Conservation (phyloP, 2,888 invertebrate genomes). For the Calameuta pallipes region DNA sequence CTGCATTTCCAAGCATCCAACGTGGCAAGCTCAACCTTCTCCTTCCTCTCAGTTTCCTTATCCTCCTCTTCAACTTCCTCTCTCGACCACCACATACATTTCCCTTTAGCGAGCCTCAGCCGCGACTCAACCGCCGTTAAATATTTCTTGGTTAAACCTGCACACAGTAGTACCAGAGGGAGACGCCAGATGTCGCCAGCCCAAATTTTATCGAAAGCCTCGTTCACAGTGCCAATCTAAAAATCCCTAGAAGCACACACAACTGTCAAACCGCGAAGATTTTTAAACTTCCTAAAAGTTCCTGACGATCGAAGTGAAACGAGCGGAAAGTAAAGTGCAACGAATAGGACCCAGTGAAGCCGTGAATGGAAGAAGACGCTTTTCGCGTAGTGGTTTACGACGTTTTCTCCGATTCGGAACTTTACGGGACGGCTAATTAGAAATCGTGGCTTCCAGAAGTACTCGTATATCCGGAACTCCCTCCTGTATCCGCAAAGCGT, state of each 20-base stretch:
- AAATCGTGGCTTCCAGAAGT: not conserved
- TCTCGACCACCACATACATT: constrained; percentile 6
- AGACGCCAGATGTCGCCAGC: not conserved
- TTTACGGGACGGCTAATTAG: not conserved
- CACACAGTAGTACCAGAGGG: not conserved
- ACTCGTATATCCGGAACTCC: not conserved
- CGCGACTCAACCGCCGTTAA: not conserved
- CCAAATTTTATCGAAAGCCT: not conserved
- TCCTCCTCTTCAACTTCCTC: constrained; percentile 9
- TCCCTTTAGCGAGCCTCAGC: not conserved
- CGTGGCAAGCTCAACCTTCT: constrained; percentile 30
- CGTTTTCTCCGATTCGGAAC: not conserved
- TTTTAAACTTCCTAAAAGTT: not conserved
- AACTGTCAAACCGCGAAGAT: not conserved
- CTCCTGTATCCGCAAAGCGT: not conserved
- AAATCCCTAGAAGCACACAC: no score
- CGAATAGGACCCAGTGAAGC: not conserved
- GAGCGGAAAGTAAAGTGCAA: not conserved
- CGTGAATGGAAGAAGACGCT: not conserved
- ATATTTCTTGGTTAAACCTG: not conserved
- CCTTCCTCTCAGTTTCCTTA: constrained; percentile 12
- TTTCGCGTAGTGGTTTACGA: not conserved
- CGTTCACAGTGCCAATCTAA: not conserved
- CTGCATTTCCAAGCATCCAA: constrained; percentile 41
- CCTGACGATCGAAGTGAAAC: not conserved